Evolutionary conservation across 1,140 invertebrate genomes (phyloP).

Genomic region (Centruroides sculpturatus): DNA sequence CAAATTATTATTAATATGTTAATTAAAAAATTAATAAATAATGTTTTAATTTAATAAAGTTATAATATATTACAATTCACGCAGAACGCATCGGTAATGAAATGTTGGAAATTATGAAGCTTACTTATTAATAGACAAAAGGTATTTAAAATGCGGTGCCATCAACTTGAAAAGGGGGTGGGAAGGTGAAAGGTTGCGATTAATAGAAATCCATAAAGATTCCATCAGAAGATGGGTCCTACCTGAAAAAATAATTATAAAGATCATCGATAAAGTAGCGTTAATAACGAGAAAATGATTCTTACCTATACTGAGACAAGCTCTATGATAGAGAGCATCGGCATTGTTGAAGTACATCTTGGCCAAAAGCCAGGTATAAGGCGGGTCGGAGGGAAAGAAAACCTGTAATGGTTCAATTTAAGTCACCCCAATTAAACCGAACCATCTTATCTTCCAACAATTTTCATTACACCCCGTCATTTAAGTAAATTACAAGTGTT

Average conservation of each 20-base stretch:
- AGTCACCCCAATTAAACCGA: not conserved
- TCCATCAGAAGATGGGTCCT: conserved; percentile 38
- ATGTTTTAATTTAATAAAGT: too few relatives aligned
- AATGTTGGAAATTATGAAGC: not conserved
- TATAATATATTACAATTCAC: conserved; percentile 22
- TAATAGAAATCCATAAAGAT: conserved; percentile 29
- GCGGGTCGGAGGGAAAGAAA: conserved; percentile 31
- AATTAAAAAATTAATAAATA: too few relatives aligned
- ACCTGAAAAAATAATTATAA: conserved; percentile 20
- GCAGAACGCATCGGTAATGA: conserved; percentile 22
- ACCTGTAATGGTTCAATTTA: conserved; percentile 22
- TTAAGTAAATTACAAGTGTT: too few relatives aligned
- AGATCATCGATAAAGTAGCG: too few relatives aligned
- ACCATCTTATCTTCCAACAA: too few relatives aligned
- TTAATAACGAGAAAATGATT: not conserved
- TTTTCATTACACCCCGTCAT: too few relatives aligned
- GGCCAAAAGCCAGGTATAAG: conserved; percentile 33
- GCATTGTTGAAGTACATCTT: conserved; percentile 40
- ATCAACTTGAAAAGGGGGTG: conserved; percentile 36
- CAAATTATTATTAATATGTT: too few relatives aligned
- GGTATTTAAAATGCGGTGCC: conserved; percentile 35
- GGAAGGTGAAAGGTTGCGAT: conserved; percentile 29
- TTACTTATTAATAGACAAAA: conserved; percentile 33
- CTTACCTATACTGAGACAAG: conserved; percentile 33
- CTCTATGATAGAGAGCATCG: conserved; percentile 34